Base-by-base conservation (phyloP, 2,113 vertebrate genomes). In the Gymnobelideus leadbeateri region DNA sequence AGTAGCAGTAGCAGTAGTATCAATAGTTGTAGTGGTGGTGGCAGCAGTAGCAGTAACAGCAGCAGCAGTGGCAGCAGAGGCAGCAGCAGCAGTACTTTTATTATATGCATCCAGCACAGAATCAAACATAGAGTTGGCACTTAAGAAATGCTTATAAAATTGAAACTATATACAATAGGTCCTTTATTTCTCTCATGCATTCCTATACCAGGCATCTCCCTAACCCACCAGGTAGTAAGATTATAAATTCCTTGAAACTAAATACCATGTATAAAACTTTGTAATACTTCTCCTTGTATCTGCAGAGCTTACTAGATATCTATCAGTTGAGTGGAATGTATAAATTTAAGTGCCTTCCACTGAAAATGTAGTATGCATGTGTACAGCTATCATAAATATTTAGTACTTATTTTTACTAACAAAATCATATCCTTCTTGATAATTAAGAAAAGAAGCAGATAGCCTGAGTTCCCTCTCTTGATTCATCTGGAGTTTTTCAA, bases 1-100 rank as follows among this genome's bases (percentile, higher is more conserved):
- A 68, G 2, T 31, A 37, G 8, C 2, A 61, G 26, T 61, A 61
- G 54, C 25, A 55, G 10, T 3, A 31, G 26, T 57, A 28, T 0
- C 8, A 61, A 61, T 61, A 61, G 11, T 61, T 31, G 9, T 28
- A 37, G 57, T 55, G 23, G 53, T 53, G 3, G 26, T 31, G 31
- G 9, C 12, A 31, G 9, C 31, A 14, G 54, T 1, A 55, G 4
- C 4, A 14, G 10, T 1, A 68, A 0, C 10, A 68, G 5, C 1
- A 68, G 28, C 3, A 68, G 4, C 11, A 68, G 54, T 23, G 25
- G 0, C 31, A 37, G 10, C 19, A 68, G 0, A 8, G 8, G 47
- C 47, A 26, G 52, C 52, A 53, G 2, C 26, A 68, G 5, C 12
- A 68, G 16, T 68, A 68, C 3, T 68, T 68, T n/a, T 68, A 57